phyloP scores from a whole-genome alignment of 2,797 vertebrate genomes.

The Dermochelys coriacea region DNA sequence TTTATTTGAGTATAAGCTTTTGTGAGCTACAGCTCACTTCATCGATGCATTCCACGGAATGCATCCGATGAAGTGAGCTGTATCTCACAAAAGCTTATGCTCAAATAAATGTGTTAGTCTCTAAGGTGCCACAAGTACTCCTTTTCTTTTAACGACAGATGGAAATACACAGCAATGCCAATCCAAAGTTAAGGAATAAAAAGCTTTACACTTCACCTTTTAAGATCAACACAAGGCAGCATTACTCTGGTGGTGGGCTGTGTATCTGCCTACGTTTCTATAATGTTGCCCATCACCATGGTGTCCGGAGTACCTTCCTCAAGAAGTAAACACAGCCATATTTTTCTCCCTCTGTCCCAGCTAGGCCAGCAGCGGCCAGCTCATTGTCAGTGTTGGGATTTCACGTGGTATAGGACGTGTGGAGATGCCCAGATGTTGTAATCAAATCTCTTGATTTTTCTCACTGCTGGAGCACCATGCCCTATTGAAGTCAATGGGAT shows the following conservation, averaged over 20 bases:
- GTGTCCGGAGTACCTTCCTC: background rate
- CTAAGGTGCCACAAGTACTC: no score
- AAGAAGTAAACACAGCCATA: background rate
- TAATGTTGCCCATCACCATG: accelerated
- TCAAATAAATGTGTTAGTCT: no score
- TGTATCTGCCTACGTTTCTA: background rate
- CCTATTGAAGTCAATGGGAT: accelerated
- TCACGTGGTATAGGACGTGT: accelerated
- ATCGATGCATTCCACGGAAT: no score
- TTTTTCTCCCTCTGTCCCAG: background rate
- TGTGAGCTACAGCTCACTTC: no score
- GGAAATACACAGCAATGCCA: background rate
- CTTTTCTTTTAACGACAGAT: no score
- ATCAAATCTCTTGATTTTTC: accelerated
- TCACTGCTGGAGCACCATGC: background rate
- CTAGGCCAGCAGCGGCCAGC: background rate
- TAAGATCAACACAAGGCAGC: accelerated
- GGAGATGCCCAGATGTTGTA: accelerated
- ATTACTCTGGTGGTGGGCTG: accelerated
- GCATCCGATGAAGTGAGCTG: no score
- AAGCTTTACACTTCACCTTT: background rate
- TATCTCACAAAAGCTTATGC: no score
- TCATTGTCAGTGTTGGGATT: background rate
- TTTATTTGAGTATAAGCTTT: no score
- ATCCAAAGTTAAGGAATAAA: accelerated